phyloP scores from a whole-genome alignment of 2,797 vertebrate genomes.

The Remorina albescens region DNA sequence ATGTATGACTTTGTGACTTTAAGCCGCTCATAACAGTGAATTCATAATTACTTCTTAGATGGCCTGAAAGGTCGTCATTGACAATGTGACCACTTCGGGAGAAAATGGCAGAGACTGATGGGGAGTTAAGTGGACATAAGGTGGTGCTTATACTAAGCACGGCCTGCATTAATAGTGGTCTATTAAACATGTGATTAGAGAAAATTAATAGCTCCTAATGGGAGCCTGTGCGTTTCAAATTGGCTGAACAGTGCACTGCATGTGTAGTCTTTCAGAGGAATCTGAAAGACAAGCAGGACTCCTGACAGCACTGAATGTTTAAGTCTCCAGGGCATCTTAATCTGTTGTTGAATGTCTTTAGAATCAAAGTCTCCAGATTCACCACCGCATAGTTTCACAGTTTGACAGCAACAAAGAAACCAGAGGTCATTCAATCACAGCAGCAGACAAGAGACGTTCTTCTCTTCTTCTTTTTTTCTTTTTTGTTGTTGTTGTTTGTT shows the following conservation, averaged over 20 bases:
- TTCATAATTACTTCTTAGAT: slow-evolving; percentile 50
- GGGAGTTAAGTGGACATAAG: background rate
- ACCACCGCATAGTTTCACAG: slow-evolving; percentile 42
- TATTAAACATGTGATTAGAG: slow-evolving; percentile 24
- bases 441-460: slow-evolving; percentile 39
- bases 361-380: slow-evolving; percentile 58
- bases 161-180: background rate
- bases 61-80: slow-evolving; percentile 45
- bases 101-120: slow-evolving; percentile 24
- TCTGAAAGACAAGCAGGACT: slow-evolving; percentile 31
- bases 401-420: slow-evolving; percentile 65
- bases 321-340: slow-evolving; percentile 35
- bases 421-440: slow-evolving; percentile 66
- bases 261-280: slow-evolving; percentile 15
- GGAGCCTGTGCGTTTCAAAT: slow-evolving; percentile 29
- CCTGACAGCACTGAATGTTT: slow-evolving; percentile 32
- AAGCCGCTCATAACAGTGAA: slow-evolving; percentile 52
- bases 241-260: slow-evolving; percentile 11
- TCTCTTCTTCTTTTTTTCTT: background rate
- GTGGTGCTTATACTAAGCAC: slow-evolving; percentile 1
- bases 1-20: slow-evolving; percentile 52
- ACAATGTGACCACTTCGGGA: slow-evolving; percentile 45
- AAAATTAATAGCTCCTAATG: slow-evolving; percentile 14
- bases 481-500: no score
- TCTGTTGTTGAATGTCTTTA: slow-evolving; percentile 45